Evolutionary conservation across 2,113 vertebrate species (phyloP), one percentile per base, ranked within the genome.

Genomic region (Hipposideros armiger): DNA sequence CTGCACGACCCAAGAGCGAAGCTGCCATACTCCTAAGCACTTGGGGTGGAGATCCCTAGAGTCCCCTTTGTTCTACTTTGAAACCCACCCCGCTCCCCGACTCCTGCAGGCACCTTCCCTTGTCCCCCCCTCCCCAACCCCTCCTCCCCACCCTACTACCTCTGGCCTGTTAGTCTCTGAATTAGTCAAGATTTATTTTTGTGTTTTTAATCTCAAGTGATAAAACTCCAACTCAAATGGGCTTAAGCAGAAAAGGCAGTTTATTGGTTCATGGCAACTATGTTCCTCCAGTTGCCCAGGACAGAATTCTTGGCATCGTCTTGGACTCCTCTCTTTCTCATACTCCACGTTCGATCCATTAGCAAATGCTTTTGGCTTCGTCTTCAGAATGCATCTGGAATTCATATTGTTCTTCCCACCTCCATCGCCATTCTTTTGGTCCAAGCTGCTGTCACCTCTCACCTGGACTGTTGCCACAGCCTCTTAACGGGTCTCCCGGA

Each of bases 61-160:
- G 15, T n/a, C 8, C 9, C 64, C 19, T 19, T 32, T 5, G 6
- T 66, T 67, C 56, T 26, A 3, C 40, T 56, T 8, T 2, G 54
- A 80, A 56, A 22, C 47, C 10, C 47, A 9, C 26, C 36, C 69
- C 56, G 1, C 10, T 72, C 36, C 50, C 86, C 40, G 30, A 24
- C 3, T 69, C 0, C 0, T 22, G 6, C 1, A 19, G 66, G 16
- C 10, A 3, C 32, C 32, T 70, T 5, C 45, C 45, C 22, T 4
- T 1, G 14, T 50, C 74, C 4, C 58, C 19, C 9, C 6, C 36
- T 83, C 70, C 76, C 28, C 11, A 10, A 2, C 36, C 36, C 36
- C 36, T 36, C 36, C 40, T 17, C 62, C 50, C 40, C 14, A 5
- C 20, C 30, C 36, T 40, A n/a, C 30, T 58, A 14, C 47, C 45